These are phyloP conservation scores for Pissodes strobi DNA, from an alignment of 1,140 invertebrate genomes.

Conservation along the genomic window DNA sequence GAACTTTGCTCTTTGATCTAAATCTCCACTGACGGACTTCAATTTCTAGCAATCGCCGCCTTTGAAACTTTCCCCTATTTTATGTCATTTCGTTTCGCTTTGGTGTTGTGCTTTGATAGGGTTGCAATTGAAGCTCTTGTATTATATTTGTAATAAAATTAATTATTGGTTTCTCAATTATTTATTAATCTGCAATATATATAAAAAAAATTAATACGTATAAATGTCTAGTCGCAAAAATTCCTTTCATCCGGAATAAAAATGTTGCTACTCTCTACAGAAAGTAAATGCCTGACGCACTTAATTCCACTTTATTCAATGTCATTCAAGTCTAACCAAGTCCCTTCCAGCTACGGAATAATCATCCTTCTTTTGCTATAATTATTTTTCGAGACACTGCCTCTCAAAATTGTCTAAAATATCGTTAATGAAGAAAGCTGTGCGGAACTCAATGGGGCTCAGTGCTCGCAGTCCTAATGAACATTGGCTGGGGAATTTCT, in stretches of 20 bases:
- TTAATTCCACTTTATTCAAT: neutral
- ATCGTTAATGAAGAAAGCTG: conserved; percentile 36
- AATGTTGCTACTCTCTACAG: no score
- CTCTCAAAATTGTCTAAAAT: conserved; percentile 37
- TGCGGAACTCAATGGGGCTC: conserved; percentile 21
- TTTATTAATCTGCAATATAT: no score
- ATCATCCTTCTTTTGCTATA: conserved; percentile 31
- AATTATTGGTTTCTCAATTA: no score
- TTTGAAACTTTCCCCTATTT: no score
- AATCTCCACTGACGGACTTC: conserved; percentile 17
- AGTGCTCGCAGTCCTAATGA: conserved; percentile 28
- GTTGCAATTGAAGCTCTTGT: no score
- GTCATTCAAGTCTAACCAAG: no score
- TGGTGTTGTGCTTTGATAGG: no score
- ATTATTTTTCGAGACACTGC: conserved; percentile 33
- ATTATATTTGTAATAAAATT: no score
- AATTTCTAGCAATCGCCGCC: conserved; percentile 10
- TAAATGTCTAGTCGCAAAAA: no score
- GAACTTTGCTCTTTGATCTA: conserved; percentile 26
- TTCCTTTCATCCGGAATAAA: no score
- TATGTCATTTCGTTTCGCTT: no score
- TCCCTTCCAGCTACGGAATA: conserved; percentile 25
- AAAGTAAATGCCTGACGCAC: neutral
- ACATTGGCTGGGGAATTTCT: conserved; percentile 28
- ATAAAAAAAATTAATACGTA: no score